These are phyloP conservation scores for Scaptomyza reducta DNA, from an alignment of 2,888 invertebrate genomes.

Conservation along the genomic window DNA sequence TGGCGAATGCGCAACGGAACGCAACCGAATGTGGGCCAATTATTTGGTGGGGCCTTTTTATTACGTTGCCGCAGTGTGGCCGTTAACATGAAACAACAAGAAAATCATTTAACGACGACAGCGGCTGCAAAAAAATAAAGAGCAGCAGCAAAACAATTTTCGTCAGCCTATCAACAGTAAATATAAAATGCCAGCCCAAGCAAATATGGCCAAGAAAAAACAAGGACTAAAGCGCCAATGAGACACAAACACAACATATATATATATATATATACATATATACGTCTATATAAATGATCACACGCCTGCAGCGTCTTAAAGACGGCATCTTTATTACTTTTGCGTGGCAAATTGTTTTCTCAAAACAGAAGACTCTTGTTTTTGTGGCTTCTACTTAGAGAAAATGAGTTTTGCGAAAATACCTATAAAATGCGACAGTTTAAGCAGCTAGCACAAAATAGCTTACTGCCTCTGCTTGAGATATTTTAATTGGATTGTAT, in stretches of 20 bases:
- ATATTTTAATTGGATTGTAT: no score
- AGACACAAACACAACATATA: constrained; percentile 30
- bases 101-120: constrained; percentile 51
- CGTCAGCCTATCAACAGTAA: constrained; percentile 75
- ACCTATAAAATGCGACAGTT: constrained; percentile 24
- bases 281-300: constrained; percentile 12
- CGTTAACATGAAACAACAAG: constrained; percentile 28
- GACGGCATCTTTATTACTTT: constrained; percentile 59
- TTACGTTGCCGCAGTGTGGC: constrained; percentile 58
- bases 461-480: no score
- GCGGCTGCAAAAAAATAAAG: constrained; percentile 18
- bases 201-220: constrained; percentile 34
- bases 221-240: constrained; percentile 61
- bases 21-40: constrained; percentile 47
- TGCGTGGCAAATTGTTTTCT: constrained; percentile 60
- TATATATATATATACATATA: background rate
- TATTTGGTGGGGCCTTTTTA: constrained; percentile 61
- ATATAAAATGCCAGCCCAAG: constrained; percentile 71
- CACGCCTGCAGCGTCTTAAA: constrained; percentile 32
- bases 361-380: constrained; percentile 12
- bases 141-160: constrained; percentile 62
- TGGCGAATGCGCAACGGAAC: constrained; percentile 13
- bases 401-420: constrained; percentile 42
- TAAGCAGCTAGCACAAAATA: background rate
- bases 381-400: constrained; percentile 14